These are phyloP conservation scores for Caenorhabditis sp. DNA, from an alignment of 2,888 invertebrate genomes.

Conservation along the genomic window DNA sequence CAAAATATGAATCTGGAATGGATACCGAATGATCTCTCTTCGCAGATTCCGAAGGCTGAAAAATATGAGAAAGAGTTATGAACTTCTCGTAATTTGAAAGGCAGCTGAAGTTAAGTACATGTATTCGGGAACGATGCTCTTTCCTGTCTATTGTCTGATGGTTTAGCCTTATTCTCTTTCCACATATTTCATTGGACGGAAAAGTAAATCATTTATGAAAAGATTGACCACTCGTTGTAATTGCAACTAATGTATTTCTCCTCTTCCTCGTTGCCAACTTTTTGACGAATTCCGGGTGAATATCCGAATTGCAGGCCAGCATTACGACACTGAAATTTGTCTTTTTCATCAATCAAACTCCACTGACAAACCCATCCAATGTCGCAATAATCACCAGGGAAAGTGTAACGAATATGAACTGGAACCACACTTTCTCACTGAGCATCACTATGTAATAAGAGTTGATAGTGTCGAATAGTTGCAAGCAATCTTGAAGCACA, in stretches of 20 bases:
- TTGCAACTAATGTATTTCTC: not conserved
- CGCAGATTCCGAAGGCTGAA: too few relatives aligned
- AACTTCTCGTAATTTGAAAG: too few relatives aligned
- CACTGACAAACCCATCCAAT: slow-evolving; percentile 25
- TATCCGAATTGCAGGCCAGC: slow-evolving; percentile 27
- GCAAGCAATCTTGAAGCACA: slow-evolving; percentile 51
- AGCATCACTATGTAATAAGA: slow-evolving; percentile 18
- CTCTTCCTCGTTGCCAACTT: not conserved
- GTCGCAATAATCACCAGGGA: slow-evolving; percentile 23
- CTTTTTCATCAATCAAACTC: not conserved
- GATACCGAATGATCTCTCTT: too few relatives aligned
- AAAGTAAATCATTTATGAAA: not conserved
- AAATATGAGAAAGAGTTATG: too few relatives aligned
- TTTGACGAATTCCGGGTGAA: slow-evolving; percentile 36
- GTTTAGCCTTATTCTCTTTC: too few relatives aligned
- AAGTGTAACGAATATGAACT: slow-evolving; percentile 36
- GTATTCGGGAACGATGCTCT: too few relatives aligned
- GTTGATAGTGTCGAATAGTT: slow-evolving; percentile 41
- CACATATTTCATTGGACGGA: not conserved
- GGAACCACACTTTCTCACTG: slow-evolving; percentile 44
- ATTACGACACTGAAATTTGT: slow-evolving; percentile 10
- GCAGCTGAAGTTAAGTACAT: too few relatives aligned
- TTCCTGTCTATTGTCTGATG: too few relatives aligned
- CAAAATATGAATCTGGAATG: not conserved
- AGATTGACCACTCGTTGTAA: slow-evolving; percentile 8